phyloP scores from a whole-genome alignment of 2,797 vertebrate genomes.

The Amblyopsis hoosieri region DNA sequence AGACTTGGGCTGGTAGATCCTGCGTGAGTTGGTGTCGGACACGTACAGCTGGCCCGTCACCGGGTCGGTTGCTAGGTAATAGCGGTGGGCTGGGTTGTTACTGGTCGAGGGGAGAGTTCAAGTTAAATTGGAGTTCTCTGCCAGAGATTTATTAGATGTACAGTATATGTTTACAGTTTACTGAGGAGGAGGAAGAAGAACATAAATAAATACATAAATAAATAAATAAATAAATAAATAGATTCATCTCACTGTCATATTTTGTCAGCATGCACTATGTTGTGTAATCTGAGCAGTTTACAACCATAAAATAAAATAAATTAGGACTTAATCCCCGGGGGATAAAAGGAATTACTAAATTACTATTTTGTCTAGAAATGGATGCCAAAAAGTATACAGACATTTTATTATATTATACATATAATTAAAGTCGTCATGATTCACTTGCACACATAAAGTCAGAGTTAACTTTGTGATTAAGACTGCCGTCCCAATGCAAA shows the following conservation, averaged over 20 bases:
- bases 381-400: neutral
- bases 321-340: too few relatives aligned
- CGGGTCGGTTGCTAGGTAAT: slow-evolving; percentile 94
- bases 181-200: neutral
- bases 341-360: too few relatives aligned
- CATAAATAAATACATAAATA: neutral
- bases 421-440: slow-evolving; percentile 21
- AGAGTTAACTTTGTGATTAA: slow-evolving; percentile 18
- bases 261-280: neutral
- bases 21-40: slow-evolving; percentile 95
- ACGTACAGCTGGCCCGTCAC: slow-evolving; percentile 93
- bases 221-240: neutral
- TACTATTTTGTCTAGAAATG: neutral
- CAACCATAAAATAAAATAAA: too few relatives aligned
- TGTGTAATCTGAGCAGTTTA: too few relatives aligned
- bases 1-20: slow-evolving; percentile 89
- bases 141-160: too few relatives aligned
- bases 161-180: too few relatives aligned
- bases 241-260: neutral
- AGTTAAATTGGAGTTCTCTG: slow-evolving; percentile 14
- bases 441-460: slow-evolving; percentile 13
- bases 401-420: slow-evolving; percentile 13
- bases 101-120: slow-evolving; percentile 71
- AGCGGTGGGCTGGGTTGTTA: slow-evolving; percentile 97
- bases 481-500: slow-evolving; percentile 24